Base-by-base conservation (phyloP, 2,888 invertebrate genomes). In the Aquatica leii region DNA sequence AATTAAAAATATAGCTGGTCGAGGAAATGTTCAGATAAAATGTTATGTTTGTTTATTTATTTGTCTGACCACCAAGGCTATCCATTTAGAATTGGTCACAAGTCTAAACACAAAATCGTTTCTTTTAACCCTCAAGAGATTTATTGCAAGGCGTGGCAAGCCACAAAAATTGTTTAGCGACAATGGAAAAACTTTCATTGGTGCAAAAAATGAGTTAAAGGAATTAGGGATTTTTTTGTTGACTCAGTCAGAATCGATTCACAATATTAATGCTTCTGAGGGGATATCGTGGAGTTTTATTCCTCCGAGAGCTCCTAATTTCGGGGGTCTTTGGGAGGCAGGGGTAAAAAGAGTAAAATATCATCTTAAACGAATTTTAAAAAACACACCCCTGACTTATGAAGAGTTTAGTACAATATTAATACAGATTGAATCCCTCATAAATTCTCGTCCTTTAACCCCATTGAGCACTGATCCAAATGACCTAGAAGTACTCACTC, bases 201-300 rank as follows among this genome's bases (percentile, higher is more conserved):
- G 46, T 18, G 20, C 46, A 5, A 17, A 15, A 4, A 46, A 46
- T 46, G 20, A 46, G 17, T 15, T 46, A 17, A 15, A 6, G 2
- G 20, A 50, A 50, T 6, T 50, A 4, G 20, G 18, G 2, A 18
- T 21, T 3, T 48, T 48, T 8, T 9, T 18, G 17, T 12, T 12
- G 3, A 40, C 3, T 40, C 3, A n/a, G 3, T 2, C 40, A 12
- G 40, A 12, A 4, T n/a, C 5, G 9, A 40, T 40, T 12, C 3
- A 2, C n/a, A 17, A 43, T 17, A 14, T 17, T 3, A 43, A 17
- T 14, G 8, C 14, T 43, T 17, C 14, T 37, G 54, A 64, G 2
- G 66, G 56, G 12, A 65, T 69, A 12, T 34, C 59, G 6, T 78
- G 77, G 78, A 62, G 73, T 21, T 79, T 77, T 61, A 77, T n/a